phyloP scores from a whole-genome alignment of 2,797 vertebrate species.

The Anisognathus igniventris region DNA sequence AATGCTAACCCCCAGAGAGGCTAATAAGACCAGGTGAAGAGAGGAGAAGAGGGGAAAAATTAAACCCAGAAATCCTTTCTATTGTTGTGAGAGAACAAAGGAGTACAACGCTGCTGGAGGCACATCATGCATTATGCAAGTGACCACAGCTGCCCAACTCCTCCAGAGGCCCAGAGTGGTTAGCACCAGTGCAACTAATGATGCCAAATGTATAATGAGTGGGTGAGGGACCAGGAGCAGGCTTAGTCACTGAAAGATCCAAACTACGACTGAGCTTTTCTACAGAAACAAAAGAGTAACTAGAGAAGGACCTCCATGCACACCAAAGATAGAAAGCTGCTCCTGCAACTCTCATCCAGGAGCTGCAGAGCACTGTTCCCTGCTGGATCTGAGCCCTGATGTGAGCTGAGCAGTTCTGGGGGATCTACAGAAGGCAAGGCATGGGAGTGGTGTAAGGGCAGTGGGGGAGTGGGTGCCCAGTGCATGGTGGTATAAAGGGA shows the following conservation, averaged over 20 bases:
- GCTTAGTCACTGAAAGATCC: not conserved
- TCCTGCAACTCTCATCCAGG: not conserved
- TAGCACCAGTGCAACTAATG: not conserved
- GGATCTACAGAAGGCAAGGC: not conserved
- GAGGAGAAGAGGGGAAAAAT: not conserved
- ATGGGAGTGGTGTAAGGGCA: not conserved
- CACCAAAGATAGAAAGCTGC: rapidly evolving
- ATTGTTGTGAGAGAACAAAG: not conserved
- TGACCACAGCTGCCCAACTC: not conserved
- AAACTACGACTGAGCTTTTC: not conserved
- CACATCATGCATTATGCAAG: not conserved
- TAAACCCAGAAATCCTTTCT: not conserved
- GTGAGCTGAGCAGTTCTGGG: rapidly evolving
- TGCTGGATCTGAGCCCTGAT: not conserved
- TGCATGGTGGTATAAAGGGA: rapidly evolving
- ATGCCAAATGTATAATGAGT: not conserved
- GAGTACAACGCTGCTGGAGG: not conserved
- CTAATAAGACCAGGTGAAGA: not conserved
- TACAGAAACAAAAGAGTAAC: not conserved
- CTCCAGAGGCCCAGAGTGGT: not conserved
- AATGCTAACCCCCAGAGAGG: not conserved
- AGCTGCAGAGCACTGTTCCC: not conserved
- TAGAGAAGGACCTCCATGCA: not conserved
- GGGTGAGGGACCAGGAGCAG: not conserved
- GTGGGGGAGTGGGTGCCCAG: rapidly evolving